A percentile compares a stretch with the other conserved stretches of the same genome.
phyloP scores from a whole-genome alignment of 2,888 invertebrate genomes.

The Entomobrya proxima region DNA sequence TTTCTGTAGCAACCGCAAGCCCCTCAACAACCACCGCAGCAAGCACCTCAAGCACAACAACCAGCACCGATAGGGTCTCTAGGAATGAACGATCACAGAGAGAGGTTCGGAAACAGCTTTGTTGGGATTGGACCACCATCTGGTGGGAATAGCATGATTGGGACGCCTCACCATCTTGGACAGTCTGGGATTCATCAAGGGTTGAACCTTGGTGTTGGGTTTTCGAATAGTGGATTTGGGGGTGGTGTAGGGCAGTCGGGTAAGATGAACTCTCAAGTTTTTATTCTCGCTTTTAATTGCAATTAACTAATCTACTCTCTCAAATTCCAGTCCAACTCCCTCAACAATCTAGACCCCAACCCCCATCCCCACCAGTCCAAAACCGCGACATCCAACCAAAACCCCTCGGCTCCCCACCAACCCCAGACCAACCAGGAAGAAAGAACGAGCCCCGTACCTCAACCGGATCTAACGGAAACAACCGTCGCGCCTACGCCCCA shows the following conservation, averaged over 20 bases:
- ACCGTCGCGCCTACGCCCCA: conserved; percentile 9
- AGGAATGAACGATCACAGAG: conserved; percentile 76
- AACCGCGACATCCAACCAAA: neutral
- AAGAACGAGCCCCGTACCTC: neutral
- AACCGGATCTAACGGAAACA: neutral
- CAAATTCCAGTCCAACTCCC: neutral
- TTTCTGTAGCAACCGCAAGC: conserved; percentile 68
- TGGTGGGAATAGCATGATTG: neutral
- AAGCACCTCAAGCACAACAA: conserved; percentile 23
- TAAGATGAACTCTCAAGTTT: too few relatives aligned
- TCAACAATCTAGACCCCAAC: neutral
- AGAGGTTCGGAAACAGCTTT: conserved; percentile 76
- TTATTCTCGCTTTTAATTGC: neutral
- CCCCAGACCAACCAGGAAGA: neutral
- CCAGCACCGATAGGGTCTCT: conserved; percentile 52
- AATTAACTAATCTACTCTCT: neutral
- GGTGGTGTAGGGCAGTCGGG: too few relatives aligned
- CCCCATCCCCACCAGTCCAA: neutral
- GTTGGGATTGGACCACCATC: neutral
- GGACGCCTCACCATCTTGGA: neutral
- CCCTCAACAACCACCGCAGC: conserved; percentile 71
- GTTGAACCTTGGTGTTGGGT: conserved; percentile 78
- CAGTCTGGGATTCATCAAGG: neutral
- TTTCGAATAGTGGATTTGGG: neutral
- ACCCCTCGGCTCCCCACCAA: neutral